Percentiles rank a stretch among this genome's conserved stretches.
phyloP scores from a whole-genome alignment of 2,113 vertebrate species.

The Connochaetes taurinus region DNA sequence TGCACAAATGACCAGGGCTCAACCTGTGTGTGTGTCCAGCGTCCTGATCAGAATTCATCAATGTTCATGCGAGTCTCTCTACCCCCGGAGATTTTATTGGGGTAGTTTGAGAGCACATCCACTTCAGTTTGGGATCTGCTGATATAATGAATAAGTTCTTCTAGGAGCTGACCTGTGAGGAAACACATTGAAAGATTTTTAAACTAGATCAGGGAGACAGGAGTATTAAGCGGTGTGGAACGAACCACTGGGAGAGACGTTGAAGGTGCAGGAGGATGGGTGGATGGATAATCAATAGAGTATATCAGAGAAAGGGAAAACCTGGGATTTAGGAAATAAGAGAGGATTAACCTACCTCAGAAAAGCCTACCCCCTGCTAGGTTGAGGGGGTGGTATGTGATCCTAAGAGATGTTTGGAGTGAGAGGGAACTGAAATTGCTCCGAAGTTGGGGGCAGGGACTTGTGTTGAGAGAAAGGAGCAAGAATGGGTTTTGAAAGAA shows the following conservation, averaged over 20 bases:
- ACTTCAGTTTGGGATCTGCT: neutral
- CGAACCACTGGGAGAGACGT: neutral
- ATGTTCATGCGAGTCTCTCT: neutral
- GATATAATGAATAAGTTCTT: neutral
- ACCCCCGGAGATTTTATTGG: neutral
- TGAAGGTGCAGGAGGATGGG: neutral
- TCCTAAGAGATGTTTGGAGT: too few relatives aligned
- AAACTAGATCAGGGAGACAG: neutral
- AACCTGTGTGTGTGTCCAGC: neutral
- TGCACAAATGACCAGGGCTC: neutral
- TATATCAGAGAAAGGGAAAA: neutral
- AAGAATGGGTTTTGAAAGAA: neutral
- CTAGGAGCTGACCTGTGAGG: neutral
- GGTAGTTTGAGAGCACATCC: too few relatives aligned
- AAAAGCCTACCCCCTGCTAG: neutral
- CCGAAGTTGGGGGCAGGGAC: neutral
- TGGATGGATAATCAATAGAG: neutral
- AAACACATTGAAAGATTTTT: neutral
- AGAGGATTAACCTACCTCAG: neutral
- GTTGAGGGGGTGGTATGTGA: fast-evolving
- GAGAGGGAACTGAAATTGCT: neutral
- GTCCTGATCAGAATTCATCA: neutral
- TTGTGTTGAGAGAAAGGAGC: neutral
- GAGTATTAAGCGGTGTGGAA: neutral
- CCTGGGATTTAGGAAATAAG: neutral